A percentile compares a stretch with the other conserved stretches of the same genome.
phyloP scores from a whole-genome alignment of 2,888 invertebrate genomes.

The Erpobdella octoculata region DNA sequence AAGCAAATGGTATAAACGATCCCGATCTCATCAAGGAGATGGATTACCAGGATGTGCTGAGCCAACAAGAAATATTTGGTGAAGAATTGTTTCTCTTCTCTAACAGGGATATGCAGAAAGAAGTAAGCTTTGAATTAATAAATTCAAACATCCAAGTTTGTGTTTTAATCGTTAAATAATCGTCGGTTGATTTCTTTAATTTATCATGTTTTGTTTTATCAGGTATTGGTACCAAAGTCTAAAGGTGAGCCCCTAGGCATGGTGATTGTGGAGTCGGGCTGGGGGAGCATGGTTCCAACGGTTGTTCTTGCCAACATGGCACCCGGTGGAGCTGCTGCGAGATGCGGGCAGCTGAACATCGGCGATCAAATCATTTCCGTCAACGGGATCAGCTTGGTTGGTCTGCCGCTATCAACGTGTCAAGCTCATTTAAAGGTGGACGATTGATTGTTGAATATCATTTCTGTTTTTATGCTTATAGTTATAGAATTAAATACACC shows the following conservation, averaged over 20 bases:
- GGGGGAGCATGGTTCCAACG: slow-evolving; percentile 99
- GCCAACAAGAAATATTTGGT: slow-evolving; percentile 97
- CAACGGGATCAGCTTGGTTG: slow-evolving; percentile 94
- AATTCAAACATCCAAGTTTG: neutral
- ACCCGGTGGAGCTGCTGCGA: slow-evolving; percentile 89
- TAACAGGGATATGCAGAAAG: slow-evolving; percentile 92
- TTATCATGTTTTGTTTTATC: slow-evolving; percentile 32
- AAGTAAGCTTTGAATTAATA: slow-evolving; percentile 56
- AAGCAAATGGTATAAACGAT: slow-evolving; percentile 98
- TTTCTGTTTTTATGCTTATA: neutral
- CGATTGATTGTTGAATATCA: neutral
- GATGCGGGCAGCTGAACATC: slow-evolving; percentile 95
- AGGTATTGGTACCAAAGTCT: slow-evolving; percentile 95
- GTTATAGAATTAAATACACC: neutral
- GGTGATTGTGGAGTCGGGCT: slow-evolving; percentile 97
- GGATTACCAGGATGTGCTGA: slow-evolving; percentile 98
- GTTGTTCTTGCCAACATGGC: slow-evolving; percentile 97
- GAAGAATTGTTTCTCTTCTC: slow-evolving; percentile 98
- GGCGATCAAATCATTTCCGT: slow-evolving; percentile 99
- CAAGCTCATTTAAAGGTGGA: slow-evolving; percentile 94
- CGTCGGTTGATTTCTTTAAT: neutral
- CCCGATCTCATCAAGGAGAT: slow-evolving; percentile 98
- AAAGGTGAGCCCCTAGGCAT: slow-evolving; percentile 96
- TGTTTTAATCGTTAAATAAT: neutral
- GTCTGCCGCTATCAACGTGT: slow-evolving; percentile 90